Conservation (phyloP, 2,797 vertebrate genomes). For the Aphelocoma californica region DNA sequence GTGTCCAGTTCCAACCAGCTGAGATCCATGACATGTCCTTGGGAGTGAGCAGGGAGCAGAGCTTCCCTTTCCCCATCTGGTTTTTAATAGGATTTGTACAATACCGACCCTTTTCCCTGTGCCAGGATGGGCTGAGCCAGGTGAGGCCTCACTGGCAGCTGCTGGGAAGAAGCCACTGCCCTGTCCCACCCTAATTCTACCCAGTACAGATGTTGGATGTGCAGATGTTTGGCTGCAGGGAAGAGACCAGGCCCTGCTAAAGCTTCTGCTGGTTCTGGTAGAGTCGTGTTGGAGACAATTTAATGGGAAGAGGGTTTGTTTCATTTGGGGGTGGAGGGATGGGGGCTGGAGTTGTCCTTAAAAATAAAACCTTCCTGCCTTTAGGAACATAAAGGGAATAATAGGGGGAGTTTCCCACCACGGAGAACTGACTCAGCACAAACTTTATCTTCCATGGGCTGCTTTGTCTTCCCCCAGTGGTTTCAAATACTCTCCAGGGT, state of each 20-base stretch:
- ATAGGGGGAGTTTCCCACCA: rapidly evolving
- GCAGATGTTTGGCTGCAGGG: not conserved
- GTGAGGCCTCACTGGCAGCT: not conserved
- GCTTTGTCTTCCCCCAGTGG: not conserved
- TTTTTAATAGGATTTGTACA: not conserved
- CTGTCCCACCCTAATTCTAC: not conserved
- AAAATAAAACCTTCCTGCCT: not conserved
- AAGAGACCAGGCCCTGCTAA: not conserved
- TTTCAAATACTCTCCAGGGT: not conserved
- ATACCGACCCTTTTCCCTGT: not conserved
- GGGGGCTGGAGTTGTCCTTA: not conserved
- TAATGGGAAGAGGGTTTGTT: not conserved
- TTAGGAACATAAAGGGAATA: not conserved
- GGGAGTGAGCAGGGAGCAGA: not conserved
- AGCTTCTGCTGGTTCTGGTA: not conserved
- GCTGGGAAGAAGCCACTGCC: not conserved
- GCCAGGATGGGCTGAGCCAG: not conserved
- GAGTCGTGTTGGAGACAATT: not conserved
- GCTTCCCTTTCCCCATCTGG: not conserved
- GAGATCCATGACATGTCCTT: not conserved
- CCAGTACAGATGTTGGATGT: not conserved
- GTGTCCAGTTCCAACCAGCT: not conserved
- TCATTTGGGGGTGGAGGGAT: too few relatives aligned
- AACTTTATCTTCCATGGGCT: not conserved
- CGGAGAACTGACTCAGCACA: not conserved